These are phyloP conservation scores for Drosophila sulfurigaster DNA, from an alignment of 1,140 invertebrate species.

Conservation along the genomic window DNA sequence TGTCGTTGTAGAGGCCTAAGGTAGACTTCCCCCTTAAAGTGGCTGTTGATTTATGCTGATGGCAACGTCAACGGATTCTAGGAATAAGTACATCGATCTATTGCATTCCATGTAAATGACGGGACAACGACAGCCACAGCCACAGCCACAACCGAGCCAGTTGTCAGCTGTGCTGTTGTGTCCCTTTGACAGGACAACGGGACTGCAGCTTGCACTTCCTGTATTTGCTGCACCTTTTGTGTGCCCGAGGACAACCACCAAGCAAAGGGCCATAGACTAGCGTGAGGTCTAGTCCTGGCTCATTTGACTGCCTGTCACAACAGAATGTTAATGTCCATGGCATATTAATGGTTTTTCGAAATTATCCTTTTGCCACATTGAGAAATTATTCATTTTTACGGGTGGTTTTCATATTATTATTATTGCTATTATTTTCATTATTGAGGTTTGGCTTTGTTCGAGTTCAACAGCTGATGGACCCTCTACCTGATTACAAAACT, in stretches of 20 bases:
- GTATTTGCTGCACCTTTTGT: slow-evolving; percentile 18
- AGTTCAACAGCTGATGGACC: slow-evolving; percentile 15
- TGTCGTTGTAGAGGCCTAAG: not conserved
- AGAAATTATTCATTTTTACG: slow-evolving; percentile 60
- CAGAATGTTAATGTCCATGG: slow-evolving; percentile 69
- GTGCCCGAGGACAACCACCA: slow-evolving; percentile 19
- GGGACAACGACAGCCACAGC: slow-evolving; percentile 33
- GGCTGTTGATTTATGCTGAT: slow-evolving; percentile 61
- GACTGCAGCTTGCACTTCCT: slow-evolving; percentile 73
- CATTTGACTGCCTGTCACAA: slow-evolving; percentile 80
- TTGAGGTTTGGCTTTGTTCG: slow-evolving; percentile 53
- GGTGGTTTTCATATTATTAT: slow-evolving; percentile 36
- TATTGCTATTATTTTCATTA: slow-evolving; percentile 43
- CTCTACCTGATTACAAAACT: slow-evolving; percentile 32
- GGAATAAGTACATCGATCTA: slow-evolving; percentile 73
- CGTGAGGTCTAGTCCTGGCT: slow-evolving; percentile 29
- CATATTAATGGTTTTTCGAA: slow-evolving; percentile 79
- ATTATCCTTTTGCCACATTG: slow-evolving; percentile 82
- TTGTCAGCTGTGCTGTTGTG: slow-evolving; percentile 40
- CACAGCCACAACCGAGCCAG: slow-evolving; percentile 27
- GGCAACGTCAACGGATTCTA: slow-evolving; percentile 58
- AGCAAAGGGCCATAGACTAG: no score
- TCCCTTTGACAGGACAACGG: slow-evolving; percentile 34
- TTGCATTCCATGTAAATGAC: slow-evolving; percentile 65
- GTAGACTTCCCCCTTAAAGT: not conserved